Evolutionary conservation across 2,888 invertebrate genomes (phyloP), one percentile per base, ranked within the genome.

Genomic region (Phyllotreta striolata): DNA sequence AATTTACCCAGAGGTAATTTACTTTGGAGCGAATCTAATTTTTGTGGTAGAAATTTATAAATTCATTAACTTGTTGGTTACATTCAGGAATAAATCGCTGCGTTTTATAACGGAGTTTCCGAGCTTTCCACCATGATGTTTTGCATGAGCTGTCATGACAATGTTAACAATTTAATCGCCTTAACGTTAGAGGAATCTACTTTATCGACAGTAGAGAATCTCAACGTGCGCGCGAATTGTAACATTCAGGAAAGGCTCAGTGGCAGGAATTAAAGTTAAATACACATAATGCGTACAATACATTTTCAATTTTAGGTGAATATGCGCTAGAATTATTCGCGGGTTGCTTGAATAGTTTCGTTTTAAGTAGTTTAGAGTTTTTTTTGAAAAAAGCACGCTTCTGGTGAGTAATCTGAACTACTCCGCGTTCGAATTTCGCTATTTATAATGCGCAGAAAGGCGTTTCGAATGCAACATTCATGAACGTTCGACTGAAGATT

Each of bases 141-240:
- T 63, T 66, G 68, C 66, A 65, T 66, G 63, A 63, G 61, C 66
- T 65, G 69, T 66, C 69, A 69, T 64, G 69, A 63, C 65, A 69
- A 67, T 60, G 66, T 66, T 66, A 69, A 69, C 69, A 62, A 61
- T 65, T 66, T 69, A 69, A 69, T 69, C 69, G 65, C 41, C 57
- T 65, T 62, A n/a, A 64, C 57, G 41, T 49, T 35, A 49, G 35
- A 49, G 49, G 49, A 38, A 13, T 44, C 55, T 61, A 38, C 52
- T 56, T 51, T 51, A 55, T 60, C 49, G 43, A 44, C 44, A 49
- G 51, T 24, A 24, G 47, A 37, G 57, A 56, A 38, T 56, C 47
- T 49, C 49, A n/a, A n/a, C 49, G n/a, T 49, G 10, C 34, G 49
- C 49, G 37, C 37, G 35, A 49, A 3, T 49, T 49, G 35, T 35